A percentile compares a stretch with the other conserved stretches of the same genome.
These are phyloP conservation scores for Uropsilus gracilis DNA, from an alignment of 2,113 vertebrate species.

Conservation along the genomic window DNA sequence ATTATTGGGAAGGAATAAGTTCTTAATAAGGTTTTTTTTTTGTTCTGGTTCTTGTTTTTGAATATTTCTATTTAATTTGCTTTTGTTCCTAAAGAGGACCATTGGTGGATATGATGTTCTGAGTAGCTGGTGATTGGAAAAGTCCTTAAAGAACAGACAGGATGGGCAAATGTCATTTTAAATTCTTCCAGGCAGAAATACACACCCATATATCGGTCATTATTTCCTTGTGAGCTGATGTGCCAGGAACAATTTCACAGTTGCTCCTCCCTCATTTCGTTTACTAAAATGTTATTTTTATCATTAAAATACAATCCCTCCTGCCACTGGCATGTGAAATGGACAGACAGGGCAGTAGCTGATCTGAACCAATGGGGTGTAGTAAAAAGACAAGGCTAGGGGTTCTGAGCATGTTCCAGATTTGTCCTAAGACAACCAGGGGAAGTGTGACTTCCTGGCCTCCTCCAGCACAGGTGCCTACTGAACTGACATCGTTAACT, in stretches of 20 bases:
- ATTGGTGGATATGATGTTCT: conserved; percentile 59
- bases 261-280: conserved; percentile 69
- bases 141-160: conserved; percentile 55
- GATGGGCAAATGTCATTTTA: conserved; percentile 64
- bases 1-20: background rate
- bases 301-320: conserved; percentile 78
- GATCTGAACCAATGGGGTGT: conserved; percentile 73
- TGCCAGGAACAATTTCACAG: conserved; percentile 48
- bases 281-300: conserved; percentile 78
- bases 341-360: conserved; percentile 71
- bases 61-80: background rate
- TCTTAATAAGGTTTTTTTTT: background rate
- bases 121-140: conserved; percentile 63
- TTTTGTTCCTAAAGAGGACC: conserved; percentile 32
- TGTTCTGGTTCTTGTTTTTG: conserved; percentile 20
- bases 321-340: conserved; percentile 77
- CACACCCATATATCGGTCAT: conserved; percentile 33
- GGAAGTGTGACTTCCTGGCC: conserved; percentile 1
- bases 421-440: conserved; percentile 74
- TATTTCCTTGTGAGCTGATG: conserved; percentile 73
- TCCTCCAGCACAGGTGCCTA: conserved; percentile 69
- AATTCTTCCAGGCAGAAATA: conserved; percentile 64
- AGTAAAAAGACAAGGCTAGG: conserved; percentile 76
- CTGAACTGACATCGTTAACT: conserved; percentile 77
- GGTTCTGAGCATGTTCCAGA: conserved; percentile 55